Evolutionary conservation across 2,888 invertebrate species (phyloP).

Genomic region (Acanthosepion esculentum): DNA sequence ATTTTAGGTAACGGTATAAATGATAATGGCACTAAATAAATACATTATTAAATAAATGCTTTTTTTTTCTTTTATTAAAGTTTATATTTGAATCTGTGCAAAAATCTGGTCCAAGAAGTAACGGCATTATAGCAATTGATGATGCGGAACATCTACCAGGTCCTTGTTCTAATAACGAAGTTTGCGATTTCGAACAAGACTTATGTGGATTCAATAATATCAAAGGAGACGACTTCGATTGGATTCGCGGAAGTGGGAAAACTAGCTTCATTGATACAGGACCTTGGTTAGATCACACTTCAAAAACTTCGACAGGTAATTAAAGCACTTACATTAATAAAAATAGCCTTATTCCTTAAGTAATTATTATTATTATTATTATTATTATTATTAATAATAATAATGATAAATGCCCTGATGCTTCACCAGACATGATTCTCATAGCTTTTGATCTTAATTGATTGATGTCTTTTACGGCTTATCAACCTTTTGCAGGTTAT

Average conservation of each 20-base stretch:
- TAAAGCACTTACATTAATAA: too few species aligned
- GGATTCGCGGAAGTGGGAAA: constrained; percentile 66
- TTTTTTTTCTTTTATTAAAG: constrained; percentile 50
- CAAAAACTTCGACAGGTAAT: constrained; percentile 60
- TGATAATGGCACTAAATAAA: too few species aligned
- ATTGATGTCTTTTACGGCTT: too few species aligned
- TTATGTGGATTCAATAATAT: constrained; percentile 67
- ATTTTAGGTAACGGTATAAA: too few species aligned
- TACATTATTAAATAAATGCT: too few species aligned
- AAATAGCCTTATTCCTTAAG: too few species aligned
- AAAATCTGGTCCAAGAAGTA: constrained; percentile 62
- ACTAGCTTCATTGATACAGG: constrained; percentile 62
- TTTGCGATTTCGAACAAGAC: constrained; percentile 70
- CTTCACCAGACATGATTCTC: too few species aligned
- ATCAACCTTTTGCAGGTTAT: too few species aligned
- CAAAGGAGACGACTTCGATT: constrained; percentile 67
- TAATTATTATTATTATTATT: too few species aligned
- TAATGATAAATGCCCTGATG: too few species aligned
- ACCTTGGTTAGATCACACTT: constrained; percentile 69
- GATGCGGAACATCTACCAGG: constrained; percentile 64
- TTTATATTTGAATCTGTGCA: constrained; percentile 65
- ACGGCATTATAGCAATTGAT: constrained; percentile 66
- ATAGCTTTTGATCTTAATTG: too few species aligned
- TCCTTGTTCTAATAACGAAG: constrained; percentile 64
- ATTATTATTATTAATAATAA: too few species aligned